phyloP scores from a whole-genome alignment of 2,797 vertebrate species.

The Danio tinwini region DNA sequence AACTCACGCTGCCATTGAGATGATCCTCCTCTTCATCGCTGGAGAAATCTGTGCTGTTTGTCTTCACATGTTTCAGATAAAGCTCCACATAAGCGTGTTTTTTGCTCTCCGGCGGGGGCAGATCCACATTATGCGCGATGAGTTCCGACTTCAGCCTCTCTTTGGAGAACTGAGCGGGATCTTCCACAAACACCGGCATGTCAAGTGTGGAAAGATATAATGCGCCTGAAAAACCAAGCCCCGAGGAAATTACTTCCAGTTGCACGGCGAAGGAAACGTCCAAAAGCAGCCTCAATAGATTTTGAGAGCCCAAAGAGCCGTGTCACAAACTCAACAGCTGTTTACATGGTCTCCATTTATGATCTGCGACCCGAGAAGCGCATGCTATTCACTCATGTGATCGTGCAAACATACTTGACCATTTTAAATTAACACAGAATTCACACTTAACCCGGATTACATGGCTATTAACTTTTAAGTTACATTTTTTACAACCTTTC shows the following conservation, averaged over 20 bases:
- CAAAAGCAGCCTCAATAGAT: not conserved
- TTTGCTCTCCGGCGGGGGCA: constrained; percentile 72
- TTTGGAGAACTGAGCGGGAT: constrained; percentile 73
- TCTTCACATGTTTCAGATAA: constrained; percentile 71
- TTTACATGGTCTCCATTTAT: not conserved
- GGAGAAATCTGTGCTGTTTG: constrained; percentile 74
- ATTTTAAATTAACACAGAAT: not conserved
- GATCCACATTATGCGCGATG: constrained; percentile 73
- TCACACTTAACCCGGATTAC: not conserved
- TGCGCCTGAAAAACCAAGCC: not conserved
- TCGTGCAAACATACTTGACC: not conserved
- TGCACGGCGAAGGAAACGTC: not conserved
- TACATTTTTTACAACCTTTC: too few species aligned
- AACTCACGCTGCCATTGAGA: constrained; percentile 70
- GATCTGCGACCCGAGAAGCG: not conserved
- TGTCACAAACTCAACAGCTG: constrained; percentile 21
- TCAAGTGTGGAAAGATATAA: constrained; percentile 1
- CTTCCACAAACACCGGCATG: constrained; percentile 76
- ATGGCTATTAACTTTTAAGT: not conserved
- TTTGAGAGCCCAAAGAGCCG: not conserved
- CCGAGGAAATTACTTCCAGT: not conserved
- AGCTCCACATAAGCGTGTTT: constrained; percentile 75
- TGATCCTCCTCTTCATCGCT: constrained; percentile 77
- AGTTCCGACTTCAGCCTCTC: constrained; percentile 75
- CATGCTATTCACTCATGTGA: not conserved